Evolutionary conservation across 2,113 vertebrate species (phyloP).

Genomic region (Elephantulus edwardii): DNA sequence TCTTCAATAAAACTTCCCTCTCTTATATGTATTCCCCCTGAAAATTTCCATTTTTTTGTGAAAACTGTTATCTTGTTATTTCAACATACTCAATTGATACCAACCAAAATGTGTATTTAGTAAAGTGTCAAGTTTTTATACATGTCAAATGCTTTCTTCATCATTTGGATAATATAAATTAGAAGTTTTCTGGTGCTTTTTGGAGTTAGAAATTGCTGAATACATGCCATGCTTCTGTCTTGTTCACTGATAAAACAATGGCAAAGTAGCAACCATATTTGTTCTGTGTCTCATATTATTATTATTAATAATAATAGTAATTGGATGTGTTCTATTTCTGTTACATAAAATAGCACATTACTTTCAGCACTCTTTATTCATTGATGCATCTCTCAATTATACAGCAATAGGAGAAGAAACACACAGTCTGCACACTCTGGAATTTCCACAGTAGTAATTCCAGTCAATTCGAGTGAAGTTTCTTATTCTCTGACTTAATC

Average conservation of each 20-base stretch:
- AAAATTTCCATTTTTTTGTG: too few species aligned
- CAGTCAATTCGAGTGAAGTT: not conserved
- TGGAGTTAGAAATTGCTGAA: constrained; percentile 34
- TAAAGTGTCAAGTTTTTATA: not conserved
- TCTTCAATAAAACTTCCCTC: not conserved
- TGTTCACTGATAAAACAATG: not conserved
- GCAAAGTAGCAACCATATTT: constrained; percentile 28
- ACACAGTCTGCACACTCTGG: fast-evolving
- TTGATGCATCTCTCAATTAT: constrained; percentile 32
- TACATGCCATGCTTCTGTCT: constrained; percentile 8
- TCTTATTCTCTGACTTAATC: not conserved
- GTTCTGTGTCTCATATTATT: not conserved
- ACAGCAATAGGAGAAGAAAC: not conserved
- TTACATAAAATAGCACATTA: constrained; percentile 58
- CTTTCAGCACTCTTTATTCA: constrained; percentile 7
- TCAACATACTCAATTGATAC: not conserved
- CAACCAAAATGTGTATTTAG: not conserved
- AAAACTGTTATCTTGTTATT: not conserved
- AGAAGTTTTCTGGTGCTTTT: not conserved
- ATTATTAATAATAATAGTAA: too few species aligned
- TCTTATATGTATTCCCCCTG: too few species aligned
- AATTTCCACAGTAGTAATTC: not conserved
- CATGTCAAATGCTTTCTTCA: not conserved
- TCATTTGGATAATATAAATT: not conserved
- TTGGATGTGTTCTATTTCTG: constrained; percentile 37